A percentile compares a stretch with the other conserved stretches of the same genome.
phyloP scores from a whole-genome alignment of 1,140 invertebrate genomes.

The Phthorimaea operculella region DNA sequence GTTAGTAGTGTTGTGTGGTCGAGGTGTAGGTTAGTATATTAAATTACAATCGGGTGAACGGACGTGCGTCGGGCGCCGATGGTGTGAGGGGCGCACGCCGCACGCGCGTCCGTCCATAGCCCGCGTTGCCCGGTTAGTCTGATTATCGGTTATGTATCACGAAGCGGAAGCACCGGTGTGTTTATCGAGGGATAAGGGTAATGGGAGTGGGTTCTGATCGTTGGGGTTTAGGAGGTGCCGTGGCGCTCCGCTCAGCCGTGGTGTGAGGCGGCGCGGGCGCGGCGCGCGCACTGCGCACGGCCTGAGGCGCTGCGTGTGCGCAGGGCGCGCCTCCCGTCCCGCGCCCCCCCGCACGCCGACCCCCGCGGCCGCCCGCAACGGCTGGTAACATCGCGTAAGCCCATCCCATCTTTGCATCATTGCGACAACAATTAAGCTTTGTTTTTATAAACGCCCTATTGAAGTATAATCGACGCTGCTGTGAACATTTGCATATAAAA shows the following conservation, averaged over 20 bases:
- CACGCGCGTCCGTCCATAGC: conserved; percentile 56
- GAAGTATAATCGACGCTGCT: conserved; percentile 57
- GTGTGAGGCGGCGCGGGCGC: conserved; percentile 52
- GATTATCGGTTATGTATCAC: conserved; percentile 41
- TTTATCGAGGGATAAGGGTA: conserved; percentile 16
- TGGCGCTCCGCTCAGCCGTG: conserved; percentile 46
- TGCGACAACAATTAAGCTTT: conserved; percentile 71
- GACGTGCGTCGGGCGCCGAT: conserved; percentile 38
- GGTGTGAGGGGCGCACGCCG: conserved; percentile 9
- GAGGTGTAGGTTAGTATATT: conserved; percentile 40
- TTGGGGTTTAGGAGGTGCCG: conserved; percentile 29
- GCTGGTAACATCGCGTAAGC: conserved; percentile 75
- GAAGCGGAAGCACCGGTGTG: conserved; percentile 57
- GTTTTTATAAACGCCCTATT: conserved; percentile 46
- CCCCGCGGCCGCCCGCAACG: conserved; percentile 48
- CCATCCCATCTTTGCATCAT: conserved; percentile 70
- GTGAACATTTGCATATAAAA: conserved; percentile 49
- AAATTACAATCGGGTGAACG: conserved; percentile 44
- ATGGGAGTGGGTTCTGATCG: conserved; percentile 17
- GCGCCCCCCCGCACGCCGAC: conserved; percentile 61
- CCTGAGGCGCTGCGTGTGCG: background rate
- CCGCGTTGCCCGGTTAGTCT: conserved; percentile 54
- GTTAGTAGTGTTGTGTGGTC: conserved; percentile 64
- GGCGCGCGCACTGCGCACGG: conserved; percentile 34
- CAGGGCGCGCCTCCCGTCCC: conserved; percentile 51